A percentile compares a stretch with the other conserved stretches of the same genome.
These are phyloP conservation scores for Furcula furcula DNA, from an alignment of 2,888 invertebrate genomes.

Conservation along the genomic window DNA sequence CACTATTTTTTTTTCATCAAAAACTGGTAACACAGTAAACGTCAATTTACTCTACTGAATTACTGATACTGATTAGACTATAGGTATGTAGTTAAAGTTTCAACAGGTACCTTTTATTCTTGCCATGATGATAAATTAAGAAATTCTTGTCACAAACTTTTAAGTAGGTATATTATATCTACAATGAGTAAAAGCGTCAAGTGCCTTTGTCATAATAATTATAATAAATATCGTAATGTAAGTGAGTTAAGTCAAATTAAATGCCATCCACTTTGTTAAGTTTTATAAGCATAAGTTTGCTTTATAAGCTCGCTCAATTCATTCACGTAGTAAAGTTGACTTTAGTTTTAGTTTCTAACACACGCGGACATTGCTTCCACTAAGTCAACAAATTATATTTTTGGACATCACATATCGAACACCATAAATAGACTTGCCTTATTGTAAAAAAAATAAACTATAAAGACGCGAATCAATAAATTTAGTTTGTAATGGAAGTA, in stretches of 20 bases:
- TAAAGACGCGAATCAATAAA: constrained; percentile 21
- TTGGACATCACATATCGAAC: constrained; percentile 9
- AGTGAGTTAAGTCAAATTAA: constrained; percentile 81
- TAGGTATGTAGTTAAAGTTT: constrained; percentile 73
- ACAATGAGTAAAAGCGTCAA: constrained; percentile 63
- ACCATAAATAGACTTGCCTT: constrained; percentile 10
- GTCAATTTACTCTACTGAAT: too few species aligned
- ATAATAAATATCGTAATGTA: constrained; percentile 66
- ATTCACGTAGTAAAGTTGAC: constrained; percentile 70
- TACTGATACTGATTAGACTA: too few species aligned
- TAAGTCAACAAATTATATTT: constrained; percentile 16
- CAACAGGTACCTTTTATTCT: constrained; percentile 82
- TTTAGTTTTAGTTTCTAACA: constrained; percentile 58
- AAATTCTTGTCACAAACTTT: constrained; percentile 76
- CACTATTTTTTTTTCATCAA: too few species aligned
- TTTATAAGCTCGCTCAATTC: constrained; percentile 79
- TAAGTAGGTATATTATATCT: constrained; percentile 54
- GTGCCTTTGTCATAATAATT: constrained; percentile 77
- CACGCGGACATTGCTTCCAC: constrained; percentile 53
- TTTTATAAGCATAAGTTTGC: constrained; percentile 76
- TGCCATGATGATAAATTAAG: constrained; percentile 81
- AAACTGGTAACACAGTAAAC: too few species aligned
- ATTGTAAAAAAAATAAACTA: constrained; percentile 11
- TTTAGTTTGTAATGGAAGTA: constrained; percentile 47
- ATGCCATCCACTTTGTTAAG: constrained; percentile 82